A percentile compares a stretch with the other conserved stretches of the same genome.
phyloP scores from a whole-genome alignment of 2,888 invertebrate species.

The Platypus cylindrus region DNA sequence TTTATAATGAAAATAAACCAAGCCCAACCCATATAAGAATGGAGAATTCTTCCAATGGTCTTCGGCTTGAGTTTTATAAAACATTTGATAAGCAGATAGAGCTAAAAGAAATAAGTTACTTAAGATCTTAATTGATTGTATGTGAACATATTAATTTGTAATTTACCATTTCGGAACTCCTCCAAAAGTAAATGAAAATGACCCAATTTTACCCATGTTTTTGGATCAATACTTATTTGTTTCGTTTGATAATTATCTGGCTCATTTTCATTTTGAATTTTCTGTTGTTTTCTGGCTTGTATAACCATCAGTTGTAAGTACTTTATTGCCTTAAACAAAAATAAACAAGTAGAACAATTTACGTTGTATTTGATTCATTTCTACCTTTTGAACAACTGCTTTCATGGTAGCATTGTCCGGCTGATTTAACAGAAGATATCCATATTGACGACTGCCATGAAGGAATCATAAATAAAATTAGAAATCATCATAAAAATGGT shows the following conservation, averaged over 20 bases:
- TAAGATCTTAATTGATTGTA: neutral
- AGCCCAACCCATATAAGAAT: slow-evolving; percentile 87
- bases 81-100: slow-evolving; percentile 94
- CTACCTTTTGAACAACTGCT: slow-evolving; percentile 63
- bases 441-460: slow-evolving; percentile 74
- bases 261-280: slow-evolving; percentile 30
- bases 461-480: slow-evolving; percentile 8
- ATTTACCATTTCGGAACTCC: slow-evolving; percentile 85
- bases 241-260: slow-evolving; percentile 35
- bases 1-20: slow-evolving; percentile 94
- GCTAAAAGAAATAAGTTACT: slow-evolving; percentile 47
- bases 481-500: neutral
- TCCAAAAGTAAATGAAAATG: slow-evolving; percentile 88
- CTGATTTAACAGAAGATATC: slow-evolving; percentile 70
- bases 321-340: slow-evolving; percentile 53
- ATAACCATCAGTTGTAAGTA: slow-evolving; percentile 76
- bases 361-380: slow-evolving; percentile 15
- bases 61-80: slow-evolving; percentile 61
- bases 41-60: slow-evolving; percentile 77
- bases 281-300: slow-evolving; percentile 56
- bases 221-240: slow-evolving; percentile 70
- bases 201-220: slow-evolving; percentile 88
- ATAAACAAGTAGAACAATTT: slow-evolving; percentile 2
- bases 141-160: neutral
- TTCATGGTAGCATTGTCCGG: slow-evolving; percentile 72